Evolutionary conservation across 2,113 vertebrate species (phyloP), one percentile per base, ranked within the genome.

Genomic region (Corydoras sp.): DNA sequence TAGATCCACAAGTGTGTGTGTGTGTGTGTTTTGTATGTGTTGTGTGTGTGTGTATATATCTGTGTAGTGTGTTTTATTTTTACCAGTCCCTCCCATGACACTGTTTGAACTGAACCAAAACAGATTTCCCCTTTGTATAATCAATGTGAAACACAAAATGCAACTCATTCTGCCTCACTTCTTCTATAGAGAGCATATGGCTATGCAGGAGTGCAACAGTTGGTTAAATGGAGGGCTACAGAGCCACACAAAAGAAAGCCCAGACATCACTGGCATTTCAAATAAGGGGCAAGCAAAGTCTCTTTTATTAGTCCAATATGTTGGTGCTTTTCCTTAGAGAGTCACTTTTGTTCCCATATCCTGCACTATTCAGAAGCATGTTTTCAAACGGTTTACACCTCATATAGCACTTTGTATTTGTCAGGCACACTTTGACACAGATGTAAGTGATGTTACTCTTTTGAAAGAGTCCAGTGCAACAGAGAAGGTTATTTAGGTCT

Each of bases 141-240:
- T 24, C 49, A 71, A 55, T 9, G 49, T 50, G 51, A 18, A 71
- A 73, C 69, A 71, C 65, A 67, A 56, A 68, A 60, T 10, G 29
- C 50, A 59, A 8, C 15, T 78, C 76, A 78, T 78, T 78, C 68
- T 74, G 76, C 72, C 63, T 71, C 71, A 79, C 62, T 70, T 65
- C 68, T 69, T 64, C 71, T 74, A 65, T 64, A 74, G 54, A 68
- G 71, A 77, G 71, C 78, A 79, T 79, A 79, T 79, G 78, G 78
- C 71, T 15, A 59, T 64, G 71, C 64, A 43, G 61, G 64, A 68
- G 71, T 70, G 68, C 74, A 79, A 79, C 78, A 76, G 74, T 76
- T 79, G 78, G 68, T 73, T 76, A 56, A 55, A 69, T 79, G 59
- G 72, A 73, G 65, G 75, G 69, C 74, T 73, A 71, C 75, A 70